phyloP scores from a whole-genome alignment of 2,797 vertebrate species.

The Phoxinus dragarum region DNA sequence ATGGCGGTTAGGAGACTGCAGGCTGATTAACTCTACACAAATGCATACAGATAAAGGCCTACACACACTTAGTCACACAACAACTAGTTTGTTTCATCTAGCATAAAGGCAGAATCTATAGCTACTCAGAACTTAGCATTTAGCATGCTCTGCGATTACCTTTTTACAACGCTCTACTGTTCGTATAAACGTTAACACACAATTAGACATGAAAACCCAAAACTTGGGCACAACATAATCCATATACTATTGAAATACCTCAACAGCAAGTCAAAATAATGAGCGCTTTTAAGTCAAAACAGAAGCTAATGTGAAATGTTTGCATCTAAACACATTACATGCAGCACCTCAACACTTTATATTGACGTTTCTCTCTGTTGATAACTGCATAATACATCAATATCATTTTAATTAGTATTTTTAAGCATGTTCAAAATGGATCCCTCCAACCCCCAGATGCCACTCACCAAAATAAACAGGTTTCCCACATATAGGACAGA shows the following conservation, averaged over 20 bases:
- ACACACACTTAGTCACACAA: neutral
- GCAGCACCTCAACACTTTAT: neutral
- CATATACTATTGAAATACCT: neutral
- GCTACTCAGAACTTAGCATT: neutral
- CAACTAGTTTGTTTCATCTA: neutral
- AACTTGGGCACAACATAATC: neutral
- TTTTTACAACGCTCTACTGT: neutral
- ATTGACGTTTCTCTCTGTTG: neutral
- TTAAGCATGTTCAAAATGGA: neutral
- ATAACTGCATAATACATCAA: neutral
- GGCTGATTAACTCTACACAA: neutral
- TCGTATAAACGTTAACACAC: neutral
- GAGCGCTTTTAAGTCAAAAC: neutral
- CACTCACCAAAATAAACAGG: conserved; percentile 88
- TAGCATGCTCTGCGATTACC: neutral
- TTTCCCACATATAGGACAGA: conserved; percentile 86
- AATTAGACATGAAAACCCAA: neutral
- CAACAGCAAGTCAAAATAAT: neutral
- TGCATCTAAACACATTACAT: neutral
- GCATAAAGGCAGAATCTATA: neutral
- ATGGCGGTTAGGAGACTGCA: conserved; percentile 19
- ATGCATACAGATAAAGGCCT: neutral
- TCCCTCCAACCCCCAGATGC: neutral
- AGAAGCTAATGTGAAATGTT: neutral
- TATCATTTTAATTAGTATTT: neutral